A percentile compares a stretch with the other conserved stretches of the same genome.
These are phyloP conservation scores for Heteractis magnifica DNA, from an alignment of 92 coral and sea anemone genomes.

Conservation along the genomic window DNA sequence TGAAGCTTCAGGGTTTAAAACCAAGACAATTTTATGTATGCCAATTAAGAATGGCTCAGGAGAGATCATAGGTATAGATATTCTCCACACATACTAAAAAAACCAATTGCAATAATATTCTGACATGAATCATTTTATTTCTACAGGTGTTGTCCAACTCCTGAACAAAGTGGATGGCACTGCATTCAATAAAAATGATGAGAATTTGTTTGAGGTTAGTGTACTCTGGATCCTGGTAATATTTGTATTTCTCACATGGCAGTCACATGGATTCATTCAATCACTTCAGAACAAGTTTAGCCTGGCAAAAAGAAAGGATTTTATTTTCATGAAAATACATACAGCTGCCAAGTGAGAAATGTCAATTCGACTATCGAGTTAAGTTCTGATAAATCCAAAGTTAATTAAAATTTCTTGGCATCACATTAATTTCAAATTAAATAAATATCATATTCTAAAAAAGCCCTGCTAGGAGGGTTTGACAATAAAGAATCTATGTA, in stretches of 20 bases:
- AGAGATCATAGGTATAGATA: conserved; percentile 78
- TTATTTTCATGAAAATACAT: too few species aligned
- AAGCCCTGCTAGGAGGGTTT: too few species aligned
- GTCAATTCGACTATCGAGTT: too few species aligned
- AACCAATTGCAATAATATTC: not conserved
- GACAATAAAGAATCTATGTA: too few species aligned
- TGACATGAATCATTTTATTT: not conserved
- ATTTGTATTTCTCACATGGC: not conserved
- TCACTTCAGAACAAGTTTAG: too few species aligned
- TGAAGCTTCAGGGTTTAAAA: conserved; percentile 89
- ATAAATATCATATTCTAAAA: too few species aligned
- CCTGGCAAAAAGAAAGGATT: too few species aligned
- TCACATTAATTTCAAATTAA: too few species aligned
- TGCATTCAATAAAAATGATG: conserved; percentile 91
- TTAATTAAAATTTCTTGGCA: too few species aligned
- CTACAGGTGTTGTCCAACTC: conserved; percentile 94
- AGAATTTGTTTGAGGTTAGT: conserved; percentile 91
- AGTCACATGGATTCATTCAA: not conserved
- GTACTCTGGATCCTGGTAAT: not conserved
- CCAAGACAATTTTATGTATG: conserved; percentile 93
- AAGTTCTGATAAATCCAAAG: too few species aligned
- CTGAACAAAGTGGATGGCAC: conserved; percentile 93
- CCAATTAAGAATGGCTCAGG: conserved; percentile 92
- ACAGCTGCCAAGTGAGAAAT: too few species aligned
- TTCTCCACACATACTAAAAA: not conserved